Percentiles rank a stretch among this genome's conserved stretches.
phyloP scores from a whole-genome alignment of 2,888 invertebrate species.

The Drosophila austrosaltans region DNA sequence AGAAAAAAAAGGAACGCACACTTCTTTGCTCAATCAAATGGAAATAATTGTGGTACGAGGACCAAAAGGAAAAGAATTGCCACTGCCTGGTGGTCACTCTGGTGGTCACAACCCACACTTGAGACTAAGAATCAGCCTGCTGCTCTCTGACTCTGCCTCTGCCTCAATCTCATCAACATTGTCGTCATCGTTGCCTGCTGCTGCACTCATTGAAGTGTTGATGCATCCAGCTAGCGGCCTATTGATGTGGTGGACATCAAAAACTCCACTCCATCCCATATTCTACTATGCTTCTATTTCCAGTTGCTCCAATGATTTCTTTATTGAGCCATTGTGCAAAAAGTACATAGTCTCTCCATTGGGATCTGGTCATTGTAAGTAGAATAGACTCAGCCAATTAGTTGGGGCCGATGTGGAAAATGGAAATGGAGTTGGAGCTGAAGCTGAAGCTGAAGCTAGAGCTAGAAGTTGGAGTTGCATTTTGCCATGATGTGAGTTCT shows the following conservation, averaged over 20 bases:
- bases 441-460: conserved; percentile 27
- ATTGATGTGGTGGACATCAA: conserved; percentile 50
- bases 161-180: conserved; percentile 25
- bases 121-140: conserved; percentile 5
- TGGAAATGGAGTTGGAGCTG: conserved; percentile 38
- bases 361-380: conserved; percentile 51
- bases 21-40: conserved; percentile 82
- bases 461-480: conserved; percentile 5
- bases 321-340: conserved; percentile 62
- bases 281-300: no score
- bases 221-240: conserved; percentile 70
- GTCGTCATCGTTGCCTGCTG: conserved; percentile 29
- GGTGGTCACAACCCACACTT: conserved; percentile 44
- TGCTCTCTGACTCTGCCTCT: neutral
- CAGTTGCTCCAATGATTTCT: conserved; percentile 56
- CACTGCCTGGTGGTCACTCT: conserved; percentile 47
- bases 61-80: conserved; percentile 26
- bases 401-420: conserved; percentile 41
- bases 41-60: conserved; percentile 76
- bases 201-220: conserved; percentile 79
- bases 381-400: conserved; percentile 62
- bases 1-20: conserved; percentile 67
- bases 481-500: conserved; percentile 21
- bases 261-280: conserved; percentile 24
- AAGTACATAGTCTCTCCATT: conserved; percentile 31